Base-by-base conservation (phyloP, 1,140 invertebrate species). In the Monochamus saltuarius region DNA sequence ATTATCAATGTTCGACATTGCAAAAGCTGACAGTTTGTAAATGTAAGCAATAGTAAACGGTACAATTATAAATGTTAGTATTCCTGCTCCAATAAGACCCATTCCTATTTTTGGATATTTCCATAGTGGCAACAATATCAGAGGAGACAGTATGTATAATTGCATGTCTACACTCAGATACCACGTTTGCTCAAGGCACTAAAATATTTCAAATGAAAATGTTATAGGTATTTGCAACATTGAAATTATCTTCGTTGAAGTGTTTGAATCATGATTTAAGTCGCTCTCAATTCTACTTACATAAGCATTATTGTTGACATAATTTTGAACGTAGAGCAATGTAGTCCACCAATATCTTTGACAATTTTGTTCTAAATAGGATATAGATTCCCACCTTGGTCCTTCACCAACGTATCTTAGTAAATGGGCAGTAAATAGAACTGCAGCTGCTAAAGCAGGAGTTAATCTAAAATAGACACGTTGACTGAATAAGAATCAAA, bases 351-450 rank as follows among this genome's bases (percentile, higher is more conserved):
- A 85, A 52, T 74, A 74, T 4, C 72, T 63, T 34, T 74, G 74
- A 69, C 82, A 84, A 6, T 13, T 34, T 53, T 57, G 11, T 1
- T 37, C 11, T 7, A 34, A 1, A 64, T 60, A 62, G 7, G 75
- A 73, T 36, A 80, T 65, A 14, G 62, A 67, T 6, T 50, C 38
- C 68, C 70, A 71, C 50, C 79, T 72, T 7, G 87, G 86, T 2
- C 87, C 86, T 49, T 79, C 75, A 2, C 80, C 78, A 3, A 85
- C 65, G 54, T 82, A 82, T 50, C 79, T 76, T 10, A 81, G 75
- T 4, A 83, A 64, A 1, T 61, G 16, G 80, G 81, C 80, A 7
- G 80, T 75, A 59, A 85, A 73, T 10, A 85, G 73, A 1, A 85
- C 66, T 1, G 82, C 71, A 0, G 82, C 73, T 37, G 81, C 83